These are phyloP conservation scores for Oryzias dopingdopingensis DNA, from an alignment of 2,797 vertebrate genomes.

Conservation along the genomic window DNA sequence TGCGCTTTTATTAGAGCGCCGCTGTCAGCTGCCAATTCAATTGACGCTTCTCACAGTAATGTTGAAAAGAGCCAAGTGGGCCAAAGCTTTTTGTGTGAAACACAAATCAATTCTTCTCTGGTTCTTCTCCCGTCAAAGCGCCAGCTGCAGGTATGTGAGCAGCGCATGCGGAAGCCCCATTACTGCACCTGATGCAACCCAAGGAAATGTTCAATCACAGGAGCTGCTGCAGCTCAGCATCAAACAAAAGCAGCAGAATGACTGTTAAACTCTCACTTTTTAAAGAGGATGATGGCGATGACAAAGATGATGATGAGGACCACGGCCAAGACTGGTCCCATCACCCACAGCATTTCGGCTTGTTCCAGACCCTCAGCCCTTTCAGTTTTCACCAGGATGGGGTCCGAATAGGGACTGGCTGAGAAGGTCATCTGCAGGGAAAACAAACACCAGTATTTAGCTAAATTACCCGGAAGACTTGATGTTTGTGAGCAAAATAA, in stretches of 20 bases:
- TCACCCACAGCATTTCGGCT: constrained; percentile 98
- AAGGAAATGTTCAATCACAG: constrained; percentile 53
- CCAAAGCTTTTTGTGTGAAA: constrained; percentile 42
- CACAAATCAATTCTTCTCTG: constrained; percentile 38
- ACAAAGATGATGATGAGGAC: constrained; percentile 96
- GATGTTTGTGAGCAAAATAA: too few species aligned
- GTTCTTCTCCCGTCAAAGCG: constrained; percentile 11
- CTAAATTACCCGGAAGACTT: too few species aligned
- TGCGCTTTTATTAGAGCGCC: constrained; percentile 53
- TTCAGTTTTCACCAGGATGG: constrained; percentile 79
- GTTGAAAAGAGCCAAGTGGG: constrained; percentile 45
- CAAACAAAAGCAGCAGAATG: constrained; percentile 16
- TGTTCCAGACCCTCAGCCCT: constrained; percentile 82
- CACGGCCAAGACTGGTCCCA: constrained; percentile 94
- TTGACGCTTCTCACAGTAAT: constrained; percentile 48
- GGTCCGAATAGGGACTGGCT: constrained; percentile 94
- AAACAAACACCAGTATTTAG: constrained; percentile 11
- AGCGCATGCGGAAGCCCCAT: constrained; percentile 51
- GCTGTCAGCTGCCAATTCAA: constrained; percentile 60
- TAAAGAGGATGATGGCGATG: constrained; percentile 96
- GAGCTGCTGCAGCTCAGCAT: constrained; percentile 31
- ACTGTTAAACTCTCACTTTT: constrained; percentile 84
- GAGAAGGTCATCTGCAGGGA: constrained; percentile 87
- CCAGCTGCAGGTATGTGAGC: constrained; percentile 36
- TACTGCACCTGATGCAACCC: constrained; percentile 68